Base-by-base conservation (phyloP, 2,888 invertebrate genomes). In the Drosophila neonasuta region DNA sequence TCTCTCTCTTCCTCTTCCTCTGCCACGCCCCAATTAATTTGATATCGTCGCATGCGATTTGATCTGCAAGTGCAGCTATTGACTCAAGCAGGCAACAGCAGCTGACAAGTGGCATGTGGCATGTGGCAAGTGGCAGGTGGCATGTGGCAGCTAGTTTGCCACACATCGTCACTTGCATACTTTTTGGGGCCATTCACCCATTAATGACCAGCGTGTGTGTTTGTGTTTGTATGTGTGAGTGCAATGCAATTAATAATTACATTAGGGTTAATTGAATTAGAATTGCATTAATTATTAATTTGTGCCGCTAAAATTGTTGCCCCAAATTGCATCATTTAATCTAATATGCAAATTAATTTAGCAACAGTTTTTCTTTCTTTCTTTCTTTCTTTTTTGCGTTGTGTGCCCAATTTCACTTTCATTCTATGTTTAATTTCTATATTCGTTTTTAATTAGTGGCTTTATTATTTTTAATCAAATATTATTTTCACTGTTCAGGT, bases 11-110 rank as follows among this genome's bases (percentile, higher is more conserved):
- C 17, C 41, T 48, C 11, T 54, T 54, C 62, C 13, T 15, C 61
- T 51, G 52, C 41, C 56, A 55, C 36, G 39, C 50, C 66, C 55
- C 30, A 65, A 73, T 75, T 73, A 75, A 65, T 70, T 64, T 49
- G 46, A 49, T 56, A 51, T 30, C 46, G 48, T 39, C 57, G 51
- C 57, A 17, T 58, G 55, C 34, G 39, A 58, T 55, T 42, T 36
- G 42, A 64, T 54, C 45, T 50, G 36, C 15, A 39, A 55, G 17
- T 42, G 11, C 34, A 24, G 24, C 41, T 46, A 36, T 49, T 60
- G 52, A 39, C 49, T 42, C n/a, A 42, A 58, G 62, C 10, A 10
- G 36, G 55, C 36, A 36, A 24, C 34, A 32, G 36, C 62, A 17
- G 17, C 49, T 29, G 32, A 20, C 39, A 41, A 13, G 60, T 46